Evolutionary conservation across 1,140 invertebrate species (phyloP).

Genomic region (Ephestia elutella): DNA sequence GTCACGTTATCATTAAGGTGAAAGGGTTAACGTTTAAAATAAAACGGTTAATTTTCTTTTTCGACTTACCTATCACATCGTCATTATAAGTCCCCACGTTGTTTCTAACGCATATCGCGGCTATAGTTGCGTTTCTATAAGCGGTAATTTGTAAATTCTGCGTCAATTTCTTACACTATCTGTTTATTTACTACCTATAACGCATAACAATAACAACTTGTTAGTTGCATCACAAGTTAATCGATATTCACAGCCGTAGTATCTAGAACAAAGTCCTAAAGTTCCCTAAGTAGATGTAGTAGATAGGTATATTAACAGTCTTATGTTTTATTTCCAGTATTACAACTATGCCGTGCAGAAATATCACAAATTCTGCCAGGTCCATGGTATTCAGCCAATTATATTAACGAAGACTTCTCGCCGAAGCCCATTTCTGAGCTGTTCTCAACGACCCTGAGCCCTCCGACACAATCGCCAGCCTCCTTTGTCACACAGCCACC

Average conservation of each 20-base stretch:
- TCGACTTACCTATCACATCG: too few relatives aligned
- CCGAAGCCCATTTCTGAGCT: slow-evolving; percentile 62
- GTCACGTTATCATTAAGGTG: slow-evolving; percentile 23
- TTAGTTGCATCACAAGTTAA: too few relatives aligned
- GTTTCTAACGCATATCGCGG: too few relatives aligned
- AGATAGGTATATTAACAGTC: background rate
- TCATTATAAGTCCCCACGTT: too few relatives aligned
- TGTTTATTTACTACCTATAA: slow-evolving; percentile 8
- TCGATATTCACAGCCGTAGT: too few relatives aligned
- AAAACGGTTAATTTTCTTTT: too few relatives aligned
- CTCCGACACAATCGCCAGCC: background rate
- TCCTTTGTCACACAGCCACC: slow-evolving; percentile 44
- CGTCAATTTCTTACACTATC: too few relatives aligned
- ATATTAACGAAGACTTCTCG: slow-evolving; percentile 55
- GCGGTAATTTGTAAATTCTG: too few relatives aligned
- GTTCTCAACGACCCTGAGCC: slow-evolving; percentile 42
- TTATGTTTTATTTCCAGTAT: slow-evolving; percentile 49
- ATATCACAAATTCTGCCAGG: slow-evolving; percentile 42
- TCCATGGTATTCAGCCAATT: slow-evolving; percentile 58
- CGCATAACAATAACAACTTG: slow-evolving; percentile 26
- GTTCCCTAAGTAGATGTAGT: too few relatives aligned
- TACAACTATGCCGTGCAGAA: slow-evolving; percentile 62
- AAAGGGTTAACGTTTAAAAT: too few relatives aligned
- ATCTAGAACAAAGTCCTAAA: background rate
- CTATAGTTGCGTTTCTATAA: too few relatives aligned